phyloP scores from a whole-genome alignment of 2,888 invertebrate species.

The Stramonita haemastoma region DNA sequence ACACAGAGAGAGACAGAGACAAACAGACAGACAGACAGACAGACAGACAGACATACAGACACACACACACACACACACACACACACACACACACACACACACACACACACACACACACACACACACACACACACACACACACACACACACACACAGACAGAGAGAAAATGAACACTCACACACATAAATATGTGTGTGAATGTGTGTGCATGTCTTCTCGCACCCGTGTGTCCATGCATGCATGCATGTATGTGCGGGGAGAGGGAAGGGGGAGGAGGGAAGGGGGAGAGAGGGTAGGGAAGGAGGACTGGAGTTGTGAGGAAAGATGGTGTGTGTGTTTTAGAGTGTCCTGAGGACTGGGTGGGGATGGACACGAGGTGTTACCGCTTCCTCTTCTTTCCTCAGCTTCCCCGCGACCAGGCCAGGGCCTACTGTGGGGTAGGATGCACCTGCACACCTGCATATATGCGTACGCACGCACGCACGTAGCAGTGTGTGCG shows the following conservation, averaged over 20 bases:
- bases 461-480: background rate
- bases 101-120: constrained; percentile 4
- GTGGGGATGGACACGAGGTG: constrained; percentile 87
- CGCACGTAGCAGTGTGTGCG: background rate
- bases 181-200: background rate
- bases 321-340: constrained; percentile 79
- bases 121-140: background rate
- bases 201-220: no score
- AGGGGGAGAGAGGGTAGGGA: no score
- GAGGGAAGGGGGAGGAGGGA: no score
- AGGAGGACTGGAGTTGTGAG: background rate
- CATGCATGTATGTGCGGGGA: no score
- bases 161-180: background rate
- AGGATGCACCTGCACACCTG: background rate
- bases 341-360: constrained; percentile 86
- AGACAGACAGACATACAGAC: background rate
- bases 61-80: background rate
- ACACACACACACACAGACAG: background rate
- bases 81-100: background rate
- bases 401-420: constrained; percentile 85
- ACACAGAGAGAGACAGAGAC: background rate
- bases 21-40: no score
- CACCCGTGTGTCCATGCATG: no score
- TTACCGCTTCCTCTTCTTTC: constrained; percentile 92
- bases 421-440: constrained; percentile 51